Evolutionary conservation across 2,888 invertebrate genomes (phyloP), one percentile per base, ranked within the genome.

Genomic region (Timandra comae): DNA sequence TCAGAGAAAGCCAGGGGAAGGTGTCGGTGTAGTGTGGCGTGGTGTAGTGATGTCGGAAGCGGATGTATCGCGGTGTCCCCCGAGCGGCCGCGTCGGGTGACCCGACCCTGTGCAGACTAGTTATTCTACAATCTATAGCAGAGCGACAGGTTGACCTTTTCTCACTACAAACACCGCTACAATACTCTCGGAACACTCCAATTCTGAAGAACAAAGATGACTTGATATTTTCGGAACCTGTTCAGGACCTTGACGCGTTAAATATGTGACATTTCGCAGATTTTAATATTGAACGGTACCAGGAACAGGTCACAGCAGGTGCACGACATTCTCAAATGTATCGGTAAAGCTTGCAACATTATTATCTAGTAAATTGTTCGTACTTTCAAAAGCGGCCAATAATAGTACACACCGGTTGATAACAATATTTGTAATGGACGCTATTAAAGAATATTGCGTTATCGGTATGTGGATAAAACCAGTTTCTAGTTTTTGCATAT

Each of bases 31-130:
- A 16, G 16, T 38, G 40, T 38, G 36, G 22, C 11, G 10, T 9
- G 22, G 22, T 8, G 22, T 6, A 9, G 24, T 22, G 9, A 26
- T 53, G 59, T 75, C 76, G 78, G 80, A 84, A 79, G 80, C 80
- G 79, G 78, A 82, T 59, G 67, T 72, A 76, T 43, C 36, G 43
- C 42, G 44, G 37, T n/a, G 55, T n/a, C n/a, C n/a, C n/a, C n/a
- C n/a, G n/a, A n/a, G n/a, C n/a, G n/a, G n/a, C n/a, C n/a, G n/a
- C n/a, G 60, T 56, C 59, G 67, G 52, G 60, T 70, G 70, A 66
- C 58, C 58, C 56, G 77, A 73, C 81, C 80, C 78, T 78, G 78
- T 53, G 52, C 52, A 44, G 63, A 74, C 71, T 58, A 60, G 77
- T 78, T 68, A 64, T 70, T 64, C 70, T 70, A 78, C 75, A 61